Evolutionary conservation across 2,113 vertebrate genomes (phyloP), one percentile per base, ranked within the genome.

Genomic region (Aplodontia rufa): DNA sequence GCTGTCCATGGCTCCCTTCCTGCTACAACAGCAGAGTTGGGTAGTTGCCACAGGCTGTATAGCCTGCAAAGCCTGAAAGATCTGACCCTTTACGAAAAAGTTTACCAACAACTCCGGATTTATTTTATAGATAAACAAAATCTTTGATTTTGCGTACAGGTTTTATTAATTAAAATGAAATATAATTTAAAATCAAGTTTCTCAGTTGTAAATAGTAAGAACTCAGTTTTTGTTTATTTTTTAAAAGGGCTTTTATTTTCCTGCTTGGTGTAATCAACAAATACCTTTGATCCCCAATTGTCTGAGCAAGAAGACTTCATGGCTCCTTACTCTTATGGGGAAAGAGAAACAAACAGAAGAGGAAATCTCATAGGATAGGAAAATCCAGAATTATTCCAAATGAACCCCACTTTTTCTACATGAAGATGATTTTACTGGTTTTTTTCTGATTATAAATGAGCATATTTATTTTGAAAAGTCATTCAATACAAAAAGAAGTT

Each of bases 291-390:
- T 51, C 64, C 32, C 68, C 66, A 24, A 64, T 58, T 17, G 58
- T 91, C 76, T 64, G 32, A 47, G 22, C n/a, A 74, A 76, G 35
- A 51, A 72, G 74, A 76, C 64, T 28, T 95, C 86, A 87, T 1
- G 13, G 32, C 40, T 17, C 49, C 62, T 78, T 64, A 80, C 60
- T 96, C 76, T 82, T 40, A 62, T 28, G 32, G 10, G 47, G 26
- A 92, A 14, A 17, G 49, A 87, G 16, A 92, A 95, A 68, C 85
- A 87, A 87, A 53, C 32, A n/a, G 64, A 93, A 92, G 49, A 95
- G n/a, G 66, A 93, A 84, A 94, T 90, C 17, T 93, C 37, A 2
- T 17, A 51, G 24, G 6, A 75, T n/a, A 69, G 8, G 49, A 13
- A 49, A 78, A 90, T 79, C 55, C 53, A 75, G 78, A 91, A 75